Evolutionary conservation across 2,113 vertebrate genomes (phyloP).

Genomic region (Lampris megalopsis): DNA sequence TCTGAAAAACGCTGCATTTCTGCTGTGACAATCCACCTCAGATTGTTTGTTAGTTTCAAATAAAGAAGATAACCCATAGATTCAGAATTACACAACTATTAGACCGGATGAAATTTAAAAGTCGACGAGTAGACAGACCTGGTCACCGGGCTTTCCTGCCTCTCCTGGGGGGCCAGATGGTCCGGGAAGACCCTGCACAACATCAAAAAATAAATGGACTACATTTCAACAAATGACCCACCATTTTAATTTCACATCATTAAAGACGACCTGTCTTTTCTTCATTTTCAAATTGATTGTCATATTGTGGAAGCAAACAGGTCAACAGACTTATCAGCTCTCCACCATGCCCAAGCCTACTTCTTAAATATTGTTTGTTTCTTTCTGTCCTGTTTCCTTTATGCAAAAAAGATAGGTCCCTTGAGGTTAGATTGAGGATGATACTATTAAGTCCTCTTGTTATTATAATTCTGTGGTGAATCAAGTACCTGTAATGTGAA

Average conservation of each 20-base stretch:
- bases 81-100: not conserved
- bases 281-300: too few species aligned
- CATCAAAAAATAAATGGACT: constrained; percentile 37
- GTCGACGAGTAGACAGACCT: constrained; percentile 76
- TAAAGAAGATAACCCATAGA: not conserved
- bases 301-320: too few species aligned
- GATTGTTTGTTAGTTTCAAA: not conserved
- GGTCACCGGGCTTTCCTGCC: constrained; percentile 93
- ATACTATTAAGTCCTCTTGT: too few species aligned
- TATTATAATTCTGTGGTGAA: too few species aligned
- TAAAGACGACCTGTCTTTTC: too few species aligned
- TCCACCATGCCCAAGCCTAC: too few species aligned
- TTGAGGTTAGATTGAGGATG: too few species aligned
- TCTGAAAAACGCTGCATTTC: too few species aligned
- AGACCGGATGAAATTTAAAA: not conserved
- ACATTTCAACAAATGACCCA: not conserved
- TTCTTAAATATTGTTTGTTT: not conserved
- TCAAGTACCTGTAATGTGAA: too few species aligned
- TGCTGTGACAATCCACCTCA: too few species aligned
- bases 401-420: not conserved
- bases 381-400: not conserved
- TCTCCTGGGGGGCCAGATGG: constrained; percentile 93
- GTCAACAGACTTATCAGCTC: too few species aligned
- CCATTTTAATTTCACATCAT: too few species aligned
- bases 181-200: constrained; percentile 91